phyloP scores from a whole-genome alignment of 1,140 invertebrate species.

The Leptinotarsa defecta region DNA sequence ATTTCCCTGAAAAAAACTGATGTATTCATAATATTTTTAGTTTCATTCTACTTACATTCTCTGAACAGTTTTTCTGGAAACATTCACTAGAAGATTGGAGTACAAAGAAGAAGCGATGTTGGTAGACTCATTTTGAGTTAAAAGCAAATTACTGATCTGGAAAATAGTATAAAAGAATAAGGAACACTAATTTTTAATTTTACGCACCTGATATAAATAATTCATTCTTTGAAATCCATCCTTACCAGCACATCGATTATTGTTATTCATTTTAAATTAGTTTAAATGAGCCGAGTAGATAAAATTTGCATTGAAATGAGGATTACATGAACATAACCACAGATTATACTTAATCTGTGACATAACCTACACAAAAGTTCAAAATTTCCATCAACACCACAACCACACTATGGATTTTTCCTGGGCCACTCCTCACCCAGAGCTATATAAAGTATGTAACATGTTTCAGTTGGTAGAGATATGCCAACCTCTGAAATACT shows the following conservation, averaged over 20 bases:
- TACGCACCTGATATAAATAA: constrained; percentile 61
- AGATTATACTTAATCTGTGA: no score
- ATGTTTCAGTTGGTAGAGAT: constrained; percentile 46
- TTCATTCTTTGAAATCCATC: constrained; percentile 63
- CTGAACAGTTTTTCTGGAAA: constrained; percentile 63
- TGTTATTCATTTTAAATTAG: constrained; percentile 12
- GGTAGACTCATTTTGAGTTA: constrained; percentile 52
- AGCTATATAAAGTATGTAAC: constrained; percentile 49
- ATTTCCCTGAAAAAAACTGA: constrained; percentile 57
- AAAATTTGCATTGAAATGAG: neutral
- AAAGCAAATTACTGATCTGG: constrained; percentile 58
- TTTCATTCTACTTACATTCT: constrained; percentile 59
- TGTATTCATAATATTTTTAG: constrained; percentile 9
- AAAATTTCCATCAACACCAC: no score
- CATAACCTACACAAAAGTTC: no score
- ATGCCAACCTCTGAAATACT: constrained; percentile 40
- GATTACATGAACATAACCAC: neutral
- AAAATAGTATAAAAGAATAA: constrained; percentile 37
- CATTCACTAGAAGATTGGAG: constrained; percentile 58
- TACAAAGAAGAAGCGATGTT: constrained; percentile 58
- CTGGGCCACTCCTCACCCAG: constrained; percentile 50
- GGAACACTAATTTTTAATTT: no score
- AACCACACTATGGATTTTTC: constrained; percentile 43
- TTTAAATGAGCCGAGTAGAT: neutral
- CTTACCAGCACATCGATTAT: constrained; percentile 54